phyloP scores from a whole-genome alignment of 2,113 vertebrate species.

The Litocranius walleri region DNA sequence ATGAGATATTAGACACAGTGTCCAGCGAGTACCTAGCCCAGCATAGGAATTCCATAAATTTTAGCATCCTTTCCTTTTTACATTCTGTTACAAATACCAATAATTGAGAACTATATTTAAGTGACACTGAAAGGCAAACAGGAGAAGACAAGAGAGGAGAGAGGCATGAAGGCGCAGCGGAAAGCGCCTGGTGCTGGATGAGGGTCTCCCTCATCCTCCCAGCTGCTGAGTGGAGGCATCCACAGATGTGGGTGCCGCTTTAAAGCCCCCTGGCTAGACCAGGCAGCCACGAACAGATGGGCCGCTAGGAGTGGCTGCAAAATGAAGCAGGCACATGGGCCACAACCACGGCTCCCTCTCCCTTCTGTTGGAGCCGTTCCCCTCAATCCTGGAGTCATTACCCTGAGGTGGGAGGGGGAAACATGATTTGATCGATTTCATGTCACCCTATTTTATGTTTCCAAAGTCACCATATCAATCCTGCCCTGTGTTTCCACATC shows the following conservation, averaged over 20 bases:
- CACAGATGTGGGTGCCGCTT: not conserved
- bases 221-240: conserved; percentile 51
- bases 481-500: not conserved
- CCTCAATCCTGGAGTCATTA: conserved; percentile 28
- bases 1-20: not conserved
- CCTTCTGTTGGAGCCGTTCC: conserved; percentile 14
- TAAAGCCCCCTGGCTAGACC: conserved; percentile 50
- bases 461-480: not conserved
- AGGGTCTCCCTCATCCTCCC: not conserved
- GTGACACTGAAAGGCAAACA: not conserved
- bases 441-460: not conserved
- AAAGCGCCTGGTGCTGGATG: not conserved
- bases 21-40: not conserved
- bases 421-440: not conserved
- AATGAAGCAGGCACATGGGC: not conserved
- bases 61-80: not conserved
- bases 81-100: not conserved
- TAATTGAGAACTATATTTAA: not conserved
- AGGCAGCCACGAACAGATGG: conserved; percentile 47
- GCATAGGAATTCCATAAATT: not conserved
- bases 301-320: not conserved
- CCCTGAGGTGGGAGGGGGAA: not conserved
- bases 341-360: not conserved
- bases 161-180: not conserved
- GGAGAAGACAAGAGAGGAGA: not conserved